These are phyloP conservation scores for Sciurus vulgaris DNA, from an alignment of 2,797 vertebrate species.

Conservation along the genomic window DNA sequence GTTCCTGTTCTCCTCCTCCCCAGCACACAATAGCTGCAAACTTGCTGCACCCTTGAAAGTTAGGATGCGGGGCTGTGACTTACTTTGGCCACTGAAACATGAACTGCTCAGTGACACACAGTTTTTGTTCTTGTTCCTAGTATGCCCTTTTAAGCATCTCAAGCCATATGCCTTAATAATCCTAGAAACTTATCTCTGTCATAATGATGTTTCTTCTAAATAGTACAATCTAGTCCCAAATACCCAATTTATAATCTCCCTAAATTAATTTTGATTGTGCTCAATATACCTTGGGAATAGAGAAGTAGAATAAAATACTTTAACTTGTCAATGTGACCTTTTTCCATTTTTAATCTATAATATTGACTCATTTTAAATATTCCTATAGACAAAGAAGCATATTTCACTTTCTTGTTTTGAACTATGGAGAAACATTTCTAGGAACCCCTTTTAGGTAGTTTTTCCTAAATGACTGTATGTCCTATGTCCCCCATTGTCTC, in stretches of 20 bases:
- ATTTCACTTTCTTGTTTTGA: conserved; percentile 2
- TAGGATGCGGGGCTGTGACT: neutral
- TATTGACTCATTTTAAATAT: conserved; percentile 8
- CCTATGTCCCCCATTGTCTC: neutral
- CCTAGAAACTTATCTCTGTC: neutral
- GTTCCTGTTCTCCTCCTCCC: neutral
- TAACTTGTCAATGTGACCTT: neutral
- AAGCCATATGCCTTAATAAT: neutral
- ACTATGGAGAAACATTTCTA: neutral
- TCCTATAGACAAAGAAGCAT: neutral
- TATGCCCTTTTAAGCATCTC: neutral
- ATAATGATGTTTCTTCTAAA: conserved; percentile 20
- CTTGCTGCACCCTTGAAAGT: neutral
- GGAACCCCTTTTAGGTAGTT: neutral
- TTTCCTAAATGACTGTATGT: neutral
- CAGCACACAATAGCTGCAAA: neutral
- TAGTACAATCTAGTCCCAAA: conserved; percentile 6
- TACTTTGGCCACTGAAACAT: neutral
- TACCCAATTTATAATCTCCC: neutral
- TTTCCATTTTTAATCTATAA: conserved; percentile 48
- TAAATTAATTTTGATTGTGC: conserved; percentile 45
- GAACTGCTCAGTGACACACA: neutral
- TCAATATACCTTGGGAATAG: neutral
- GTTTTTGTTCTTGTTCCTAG: neutral
- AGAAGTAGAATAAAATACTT: conserved; percentile 33